Conservation (phyloP, 2,797 vertebrate species). For the Sebastes trivittatus region DNA sequence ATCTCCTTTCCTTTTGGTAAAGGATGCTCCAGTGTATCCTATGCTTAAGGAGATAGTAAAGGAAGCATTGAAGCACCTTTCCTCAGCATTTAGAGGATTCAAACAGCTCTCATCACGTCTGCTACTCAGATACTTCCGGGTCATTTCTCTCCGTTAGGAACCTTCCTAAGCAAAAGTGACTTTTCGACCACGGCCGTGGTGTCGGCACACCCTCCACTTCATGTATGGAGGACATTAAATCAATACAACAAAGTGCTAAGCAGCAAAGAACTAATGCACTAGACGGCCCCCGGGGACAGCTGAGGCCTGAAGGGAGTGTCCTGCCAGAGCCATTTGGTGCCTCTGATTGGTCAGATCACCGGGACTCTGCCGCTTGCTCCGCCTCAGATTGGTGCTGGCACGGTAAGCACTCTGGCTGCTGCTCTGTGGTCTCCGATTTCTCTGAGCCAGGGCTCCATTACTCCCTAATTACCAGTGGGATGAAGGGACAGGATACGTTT, state of each 20-base stretch:
- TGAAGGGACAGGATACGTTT: slow-evolving; percentile 64
- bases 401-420: slow-evolving; percentile 23
- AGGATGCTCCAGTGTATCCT: no score
- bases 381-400: slow-evolving; percentile 54
- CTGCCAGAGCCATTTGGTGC: slow-evolving; percentile 1
- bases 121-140: no score
- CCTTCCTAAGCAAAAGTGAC: no score
- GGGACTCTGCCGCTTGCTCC: neutral
- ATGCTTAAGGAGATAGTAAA: no score
- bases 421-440: slow-evolving; percentile 61
- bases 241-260: slow-evolving; percentile 66
- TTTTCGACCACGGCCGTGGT: neutral
- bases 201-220: slow-evolving; percentile 13
- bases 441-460: slow-evolving; percentile 64
- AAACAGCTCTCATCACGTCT: no score
- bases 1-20: no score
- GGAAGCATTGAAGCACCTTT: no score
- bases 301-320: slow-evolving; percentile 39
- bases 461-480: slow-evolving; percentile 68
- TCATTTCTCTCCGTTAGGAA: no score
- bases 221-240: slow-evolving; percentile 42
- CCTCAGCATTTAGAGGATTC: no score
- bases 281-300: slow-evolving; percentile 46
- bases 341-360: slow-evolving; percentile 51
- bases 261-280: slow-evolving; percentile 55